These are phyloP conservation scores for Coregonus suidteri DNA, from an alignment of 2,797 vertebrate species.

Conservation along the genomic window DNA sequence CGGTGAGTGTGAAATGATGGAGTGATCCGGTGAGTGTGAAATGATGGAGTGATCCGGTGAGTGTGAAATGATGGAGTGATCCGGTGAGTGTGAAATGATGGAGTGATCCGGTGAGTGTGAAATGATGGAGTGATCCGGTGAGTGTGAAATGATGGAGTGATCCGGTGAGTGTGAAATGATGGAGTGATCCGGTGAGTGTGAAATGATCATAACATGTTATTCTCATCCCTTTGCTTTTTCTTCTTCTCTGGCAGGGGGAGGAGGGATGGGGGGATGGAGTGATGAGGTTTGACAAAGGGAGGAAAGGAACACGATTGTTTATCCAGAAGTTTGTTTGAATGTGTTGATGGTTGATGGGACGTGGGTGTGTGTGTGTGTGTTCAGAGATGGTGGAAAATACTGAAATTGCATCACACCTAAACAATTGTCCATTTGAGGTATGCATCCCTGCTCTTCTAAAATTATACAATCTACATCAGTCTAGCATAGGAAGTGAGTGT, in stretches of 20 bases:
- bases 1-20: no score
- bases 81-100: no score
- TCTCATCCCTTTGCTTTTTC: conserved; percentile 6
- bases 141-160: no score
- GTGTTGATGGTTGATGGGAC: not conserved
- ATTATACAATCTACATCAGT: not conserved
- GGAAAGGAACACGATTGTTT: not conserved
- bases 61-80: no score
- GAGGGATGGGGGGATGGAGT: not conserved
- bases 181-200: no score
- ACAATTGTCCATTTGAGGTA: not conserved
- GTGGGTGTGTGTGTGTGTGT: not conserved
- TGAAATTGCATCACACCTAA: conserved; percentile 7
- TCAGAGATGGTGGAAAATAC: not conserved
- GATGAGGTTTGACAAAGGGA: not conserved
- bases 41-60: no score
- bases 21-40: no score
- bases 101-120: no score
- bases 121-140: no score
- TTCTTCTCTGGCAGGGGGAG: conserved; percentile 2
- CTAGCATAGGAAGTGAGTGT: not conserved
- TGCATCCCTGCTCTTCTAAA: not conserved
- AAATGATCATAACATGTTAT: conserved; percentile 34
- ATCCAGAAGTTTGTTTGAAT: not conserved
- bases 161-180: no score